These are phyloP conservation scores for Sander vitreus DNA, from an alignment of 2,113 vertebrate species.

Conservation along the genomic window DNA sequence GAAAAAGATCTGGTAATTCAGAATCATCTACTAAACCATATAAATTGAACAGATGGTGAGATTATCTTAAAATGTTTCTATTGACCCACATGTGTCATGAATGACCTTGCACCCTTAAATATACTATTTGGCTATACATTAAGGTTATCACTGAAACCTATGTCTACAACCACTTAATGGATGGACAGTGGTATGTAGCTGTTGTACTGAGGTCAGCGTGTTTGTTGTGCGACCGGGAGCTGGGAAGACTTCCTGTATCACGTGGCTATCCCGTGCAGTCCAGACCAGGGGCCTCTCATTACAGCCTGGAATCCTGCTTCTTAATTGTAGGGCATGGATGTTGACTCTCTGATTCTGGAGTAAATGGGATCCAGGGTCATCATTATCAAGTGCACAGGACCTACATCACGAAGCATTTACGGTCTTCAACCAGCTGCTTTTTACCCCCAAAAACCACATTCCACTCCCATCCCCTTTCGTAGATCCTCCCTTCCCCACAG, in stretches of 20 bases:
- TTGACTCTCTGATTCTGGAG: conserved; percentile 72
- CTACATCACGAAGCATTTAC: conserved; percentile 77
- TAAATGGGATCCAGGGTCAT: conserved; percentile 80
- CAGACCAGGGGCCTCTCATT: conserved; percentile 75
- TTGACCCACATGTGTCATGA: background rate
- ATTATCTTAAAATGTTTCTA: background rate
- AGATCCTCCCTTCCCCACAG: conserved; percentile 60
- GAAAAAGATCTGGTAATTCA: background rate
- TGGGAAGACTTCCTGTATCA: conserved; percentile 62
- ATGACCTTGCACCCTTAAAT: background rate
- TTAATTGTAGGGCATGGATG: conserved; percentile 78
- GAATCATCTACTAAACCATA: background rate
- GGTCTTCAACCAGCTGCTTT: conserved; percentile 78
- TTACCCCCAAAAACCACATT: conserved; percentile 63
- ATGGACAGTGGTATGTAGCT: conserved; percentile 13
- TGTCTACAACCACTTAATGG: background rate
- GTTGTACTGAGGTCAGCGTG: conserved; percentile 50
- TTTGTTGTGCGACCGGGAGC: conserved; percentile 51
- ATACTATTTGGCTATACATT: background rate
- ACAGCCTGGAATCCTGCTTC: conserved; percentile 63
- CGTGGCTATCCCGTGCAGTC: conserved; percentile 44
- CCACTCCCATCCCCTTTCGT: conserved; percentile 59
- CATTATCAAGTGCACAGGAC: conserved; percentile 78
- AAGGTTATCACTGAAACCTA: background rate
- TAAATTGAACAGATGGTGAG: background rate